Base-by-base conservation (phyloP, 1,140 invertebrate genomes). In the Polyergus mexicanus region DNA sequence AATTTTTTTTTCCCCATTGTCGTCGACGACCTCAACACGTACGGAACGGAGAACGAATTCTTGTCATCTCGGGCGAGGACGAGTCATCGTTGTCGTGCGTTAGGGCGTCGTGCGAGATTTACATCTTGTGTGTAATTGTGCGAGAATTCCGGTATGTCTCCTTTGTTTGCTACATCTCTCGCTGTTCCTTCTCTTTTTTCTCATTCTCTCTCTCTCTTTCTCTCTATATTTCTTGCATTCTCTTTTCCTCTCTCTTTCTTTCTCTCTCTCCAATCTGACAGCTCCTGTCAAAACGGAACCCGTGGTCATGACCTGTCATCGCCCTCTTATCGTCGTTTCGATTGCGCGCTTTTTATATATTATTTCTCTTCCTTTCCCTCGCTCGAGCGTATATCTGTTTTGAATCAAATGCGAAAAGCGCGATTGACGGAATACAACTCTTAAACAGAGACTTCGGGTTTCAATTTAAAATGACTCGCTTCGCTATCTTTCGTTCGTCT, bases 281-380 rank as follows among this genome's bases (percentile, higher is more conserved):
- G 89, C 89, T 90, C 89, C 89, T 91, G 89, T 91, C 89, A 91
- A 91, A 83, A 90, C 84, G 74, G 62, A 80, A 51, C 71, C 66
- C 85, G 62, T 38, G 60, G 85, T 88, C 77, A 75, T 51, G 72
- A 89, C 60, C 66, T 77, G 78, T 89, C 84, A 28, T 84, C 66
- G 58, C 35, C 35, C 72, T 65, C 58, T 84, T 44, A 38, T 22
- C 35, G n/a, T 16, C 8, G 32, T 41, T 66, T 56, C 63, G 71
- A 58, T 19, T 72, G 25, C 16, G 22, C 25, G 32, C 16, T 7
- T 32, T 25, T 16, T 16, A 28, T 16, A 16, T 16, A 19, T 63
- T 16, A 10, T 54, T 28, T 41, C 25, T n/a, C n/a, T 19, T 13
- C 19, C n/a, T 25, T 10, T 1, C 35, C 32, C 69, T n/a, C 47